Base-by-base conservation (phyloP, 2,113 vertebrate species). In the Falco punctatus region DNA sequence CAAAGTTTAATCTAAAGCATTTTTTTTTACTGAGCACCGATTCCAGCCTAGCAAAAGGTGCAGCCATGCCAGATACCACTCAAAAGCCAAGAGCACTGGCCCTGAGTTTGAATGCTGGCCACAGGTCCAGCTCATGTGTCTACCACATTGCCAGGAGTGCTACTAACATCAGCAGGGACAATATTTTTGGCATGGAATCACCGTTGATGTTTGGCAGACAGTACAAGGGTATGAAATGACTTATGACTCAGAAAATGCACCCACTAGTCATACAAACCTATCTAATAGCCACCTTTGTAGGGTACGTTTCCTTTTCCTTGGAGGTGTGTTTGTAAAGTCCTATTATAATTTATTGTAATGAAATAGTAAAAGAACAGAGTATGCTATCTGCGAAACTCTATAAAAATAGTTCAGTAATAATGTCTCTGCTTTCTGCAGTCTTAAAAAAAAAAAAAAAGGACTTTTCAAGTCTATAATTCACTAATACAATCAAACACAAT, bases 401-500 rank as follows among this genome's bases (percentile, higher is more conserved):
- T 81, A 86, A 90, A 94, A 83, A 86, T 59, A 92, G 72, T 42
- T 51, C 58, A 67, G 42, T 21, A 67, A 40, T 78, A 38, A 24
- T 22, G 57, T 40, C 66, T 28, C 51, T 93, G 75, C 51, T 52
- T 93, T 51, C 75, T 74, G 33, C 51, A 84, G 65, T 71, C 46
- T 28, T 13, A 51, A 33, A 38, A 66, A 81, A 5, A 33, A 5
- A 33, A 55, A 46, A 42, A 67, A 40, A 44, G 9, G 17, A 13
- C 15, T 86, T 78, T 78, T 81, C 72, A 71, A 85, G 44, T 84
- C 82, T 81, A 1, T 54, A 64, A 84, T 84, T 91, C 44, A 26
- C 54, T 78, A 82, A 95, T 72, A 96, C 78, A 92, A 85, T 96
- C 93, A 96, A 90, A 69, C 33, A 62, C 51, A 89, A 77, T 90